A percentile compares a stretch with the other conserved stretches of the same genome.
phyloP scores from a whole-genome alignment of 2,797 vertebrate genomes.

The Dipus sagitta region DNA sequence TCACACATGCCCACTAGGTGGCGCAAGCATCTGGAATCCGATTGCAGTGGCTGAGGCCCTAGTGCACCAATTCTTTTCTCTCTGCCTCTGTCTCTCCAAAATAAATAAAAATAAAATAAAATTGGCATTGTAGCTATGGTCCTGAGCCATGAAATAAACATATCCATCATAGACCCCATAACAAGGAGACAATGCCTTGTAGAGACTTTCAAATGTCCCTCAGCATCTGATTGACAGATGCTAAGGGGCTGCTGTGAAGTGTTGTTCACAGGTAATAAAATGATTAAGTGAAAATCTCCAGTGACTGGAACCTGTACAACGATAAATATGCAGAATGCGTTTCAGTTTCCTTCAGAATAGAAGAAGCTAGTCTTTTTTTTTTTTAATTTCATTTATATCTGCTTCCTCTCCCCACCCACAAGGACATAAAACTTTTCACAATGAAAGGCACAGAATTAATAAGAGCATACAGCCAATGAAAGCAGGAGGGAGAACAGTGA shows the following conservation, averaged over 20 bases:
- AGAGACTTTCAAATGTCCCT: conserved; percentile 19
- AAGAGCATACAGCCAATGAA: not conserved
- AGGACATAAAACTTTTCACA: not conserved
- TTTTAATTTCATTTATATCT: not conserved
- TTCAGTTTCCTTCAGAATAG: not conserved
- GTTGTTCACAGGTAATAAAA: conserved; percentile 27
- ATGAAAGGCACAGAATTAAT: not conserved
- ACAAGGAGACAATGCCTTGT: not conserved
- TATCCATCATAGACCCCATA: not conserved
- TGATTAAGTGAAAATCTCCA: not conserved
- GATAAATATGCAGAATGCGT: not conserved
- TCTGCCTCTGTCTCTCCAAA: too few relatives aligned
- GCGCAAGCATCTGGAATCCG: too few relatives aligned
- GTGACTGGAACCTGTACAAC: not conserved
- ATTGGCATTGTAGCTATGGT: not conserved
- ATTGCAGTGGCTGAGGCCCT: too few relatives aligned
- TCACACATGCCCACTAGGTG: too few relatives aligned
- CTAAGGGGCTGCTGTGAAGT: not conserved
- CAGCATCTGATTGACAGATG: not conserved
- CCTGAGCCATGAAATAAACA: not conserved
- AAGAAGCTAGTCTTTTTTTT: conserved; percentile 1
- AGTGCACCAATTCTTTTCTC: too few relatives aligned
- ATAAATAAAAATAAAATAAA: not conserved
- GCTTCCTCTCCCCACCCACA: not conserved
- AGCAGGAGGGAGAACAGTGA: not conserved